Base-by-base conservation (phyloP, 2,797 vertebrate genomes). In the Microctenopoma steveboyesi region DNA sequence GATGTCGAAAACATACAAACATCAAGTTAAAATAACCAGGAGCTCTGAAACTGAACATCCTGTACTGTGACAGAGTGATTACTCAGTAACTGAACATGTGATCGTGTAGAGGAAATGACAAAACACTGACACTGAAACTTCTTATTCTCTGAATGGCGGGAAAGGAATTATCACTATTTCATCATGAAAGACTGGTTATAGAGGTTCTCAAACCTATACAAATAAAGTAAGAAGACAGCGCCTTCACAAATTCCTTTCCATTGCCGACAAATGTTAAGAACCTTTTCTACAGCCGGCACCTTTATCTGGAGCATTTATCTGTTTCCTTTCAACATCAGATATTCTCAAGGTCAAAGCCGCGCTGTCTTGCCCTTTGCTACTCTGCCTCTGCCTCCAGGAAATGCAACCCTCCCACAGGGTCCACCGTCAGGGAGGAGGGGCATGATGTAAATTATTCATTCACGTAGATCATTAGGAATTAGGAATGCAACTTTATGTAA, bases 21-120 rank as follows among this genome's bases (percentile, higher is more conserved):
- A 40, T 37, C 63, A 56, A 58, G 46, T 42, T 69, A 14, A 42
- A 28, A 45, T 27, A 28, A 58, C 33, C 8, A 16, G 7, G 28
- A 60, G 25, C 50, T 68, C 22, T 45, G 40, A 66, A 55, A 60
- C 16, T 5, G 61, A 78, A 80, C 79, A 82, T 83, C 71, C 69
- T 81, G 81, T 75, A 25, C 88, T 40, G 64, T 27, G 25, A 66
- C 68, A 50, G 57, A 53, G 64, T 90, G 86, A 80, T 86, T 88
- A 88, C 74, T 94, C 91, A 92, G 90, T 90, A 91, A 83, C 86
- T 79, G 60, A 60, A 58, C 86, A 88, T 88, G 86, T 89, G 86
- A 86, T 62, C 35, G 18, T 37, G 72, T 1, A 35, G 50, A 74
- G 91, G 89, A 93, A 90, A 84, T 89, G 80, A 82, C 64, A 47